These are phyloP conservation scores for Pachymerium ferrugineum DNA, from an alignment of 2,888 invertebrate genomes.

Conservation along the genomic window DNA sequence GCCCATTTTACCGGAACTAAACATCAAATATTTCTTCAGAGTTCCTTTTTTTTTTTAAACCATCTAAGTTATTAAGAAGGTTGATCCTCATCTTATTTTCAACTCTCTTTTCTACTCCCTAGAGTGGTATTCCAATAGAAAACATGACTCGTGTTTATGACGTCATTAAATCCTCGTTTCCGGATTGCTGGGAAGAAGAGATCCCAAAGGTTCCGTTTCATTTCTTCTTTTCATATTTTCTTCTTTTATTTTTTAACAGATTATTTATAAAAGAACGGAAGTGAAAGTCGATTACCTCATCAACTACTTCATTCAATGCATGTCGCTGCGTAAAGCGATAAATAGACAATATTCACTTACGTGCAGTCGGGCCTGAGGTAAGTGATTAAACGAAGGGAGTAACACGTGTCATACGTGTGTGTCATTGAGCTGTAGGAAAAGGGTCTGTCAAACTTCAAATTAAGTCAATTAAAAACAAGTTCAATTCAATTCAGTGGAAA, in stretches of 20 bases:
- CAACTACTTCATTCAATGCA: too few species aligned
- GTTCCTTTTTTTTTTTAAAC: neutral
- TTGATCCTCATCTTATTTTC: neutral
- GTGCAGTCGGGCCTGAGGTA: too few species aligned
- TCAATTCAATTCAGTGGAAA: too few species aligned
- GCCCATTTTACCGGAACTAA: neutral
- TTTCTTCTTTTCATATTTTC: neutral
- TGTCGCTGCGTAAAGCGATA: too few species aligned
- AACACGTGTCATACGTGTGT: too few species aligned
- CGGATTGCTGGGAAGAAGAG: neutral
- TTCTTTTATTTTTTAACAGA: neutral
- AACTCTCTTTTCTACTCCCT: neutral
- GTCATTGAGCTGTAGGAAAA: too few species aligned
- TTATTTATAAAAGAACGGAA: neutral
- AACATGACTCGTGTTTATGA: slow-evolving; percentile 4
- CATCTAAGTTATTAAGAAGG: neutral
- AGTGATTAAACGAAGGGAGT: too few species aligned
- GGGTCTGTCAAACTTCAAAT: too few species aligned
- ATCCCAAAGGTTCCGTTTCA: neutral
- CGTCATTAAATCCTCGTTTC: slow-evolving; percentile 21
- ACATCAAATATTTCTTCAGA: neutral
- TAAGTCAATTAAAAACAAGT: too few species aligned
- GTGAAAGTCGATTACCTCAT: neutral
- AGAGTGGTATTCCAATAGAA: neutral
- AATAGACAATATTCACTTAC: too few species aligned